phyloP scores from a whole-genome alignment of 2,888 invertebrate genomes.

The Scelioninae gen. 1 region DNA sequence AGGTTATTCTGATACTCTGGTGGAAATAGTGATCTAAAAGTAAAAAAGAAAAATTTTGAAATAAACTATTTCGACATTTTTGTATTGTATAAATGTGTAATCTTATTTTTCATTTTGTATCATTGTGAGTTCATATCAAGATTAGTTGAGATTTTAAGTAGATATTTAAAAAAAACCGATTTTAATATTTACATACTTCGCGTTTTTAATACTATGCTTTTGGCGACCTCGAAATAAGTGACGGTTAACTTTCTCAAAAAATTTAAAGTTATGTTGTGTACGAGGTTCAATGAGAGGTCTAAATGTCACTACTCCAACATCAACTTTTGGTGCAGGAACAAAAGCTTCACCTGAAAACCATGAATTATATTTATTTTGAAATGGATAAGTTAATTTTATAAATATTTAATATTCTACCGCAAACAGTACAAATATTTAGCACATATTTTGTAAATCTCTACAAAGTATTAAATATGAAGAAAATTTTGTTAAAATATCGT shows the following conservation, averaged over 20 bases:
- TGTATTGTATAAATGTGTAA: too few species aligned
- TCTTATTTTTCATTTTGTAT: not conserved
- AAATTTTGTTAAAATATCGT: too few species aligned
- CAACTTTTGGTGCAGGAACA: slow-evolving; percentile 97
- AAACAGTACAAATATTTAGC: too few species aligned
- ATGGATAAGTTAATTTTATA: too few species aligned
- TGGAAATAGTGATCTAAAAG: slow-evolving; percentile 41
- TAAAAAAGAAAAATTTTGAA: not conserved
- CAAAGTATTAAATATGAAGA: too few species aligned
- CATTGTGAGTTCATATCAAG: not conserved
- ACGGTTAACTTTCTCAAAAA: slow-evolving; percentile 95
- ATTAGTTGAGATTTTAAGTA: not conserved
- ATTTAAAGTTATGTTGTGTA: slow-evolving; percentile 90
- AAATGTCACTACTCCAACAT: slow-evolving; percentile 97
- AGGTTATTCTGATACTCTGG: slow-evolving; percentile 87
- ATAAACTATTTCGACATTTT: too few species aligned
- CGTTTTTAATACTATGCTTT: slow-evolving; percentile 90
- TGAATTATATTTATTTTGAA: not conserved
- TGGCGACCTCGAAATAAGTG: slow-evolving; percentile 95
- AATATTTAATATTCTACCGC: too few species aligned
- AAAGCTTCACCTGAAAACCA: slow-evolving; percentile 88
- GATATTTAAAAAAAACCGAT: too few species aligned
- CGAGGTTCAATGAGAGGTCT: slow-evolving; percentile 91
- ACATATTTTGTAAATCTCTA: too few species aligned
- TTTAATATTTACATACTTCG: slow-evolving; percentile 84